phyloP scores from a whole-genome alignment of 2,797 vertebrate genomes.

The Danio aesculapii region DNA sequence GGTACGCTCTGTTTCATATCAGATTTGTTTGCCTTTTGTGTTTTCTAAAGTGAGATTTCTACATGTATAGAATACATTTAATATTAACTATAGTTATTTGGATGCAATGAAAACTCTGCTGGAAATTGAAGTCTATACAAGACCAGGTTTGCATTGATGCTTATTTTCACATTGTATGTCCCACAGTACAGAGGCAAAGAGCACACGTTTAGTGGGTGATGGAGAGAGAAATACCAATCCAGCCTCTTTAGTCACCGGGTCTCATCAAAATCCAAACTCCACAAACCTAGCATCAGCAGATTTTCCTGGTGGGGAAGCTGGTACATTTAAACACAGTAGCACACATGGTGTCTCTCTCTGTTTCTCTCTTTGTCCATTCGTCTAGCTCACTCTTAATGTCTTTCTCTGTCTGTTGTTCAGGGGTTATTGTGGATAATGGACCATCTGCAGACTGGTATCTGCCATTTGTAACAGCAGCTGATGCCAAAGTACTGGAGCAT shows the following conservation, averaged over 20 bases:
- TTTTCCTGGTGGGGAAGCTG: constrained; percentile 20
- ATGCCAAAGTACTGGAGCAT: constrained; percentile 88
- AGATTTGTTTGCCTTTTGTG: not conserved
- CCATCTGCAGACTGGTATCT: constrained; percentile 86
- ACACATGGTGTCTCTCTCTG: not conserved
- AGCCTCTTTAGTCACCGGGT: not conserved
- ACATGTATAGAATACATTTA: not conserved
- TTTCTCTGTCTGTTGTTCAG: constrained; percentile 64
- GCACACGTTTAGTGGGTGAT: not conserved
- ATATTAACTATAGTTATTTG: not conserved
- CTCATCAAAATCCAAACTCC: constrained; percentile 1
- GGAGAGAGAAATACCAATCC: not conserved
- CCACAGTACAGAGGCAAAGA: not conserved
- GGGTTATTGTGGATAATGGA: constrained; percentile 74
- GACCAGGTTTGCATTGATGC: not conserved
- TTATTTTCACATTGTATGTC: constrained; percentile 1
- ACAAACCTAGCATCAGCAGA: not conserved
- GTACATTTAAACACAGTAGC: not conserved
- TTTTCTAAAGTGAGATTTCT: not conserved
- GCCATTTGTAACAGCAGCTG: constrained; percentile 83
- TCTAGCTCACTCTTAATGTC: constrained; percentile 5
- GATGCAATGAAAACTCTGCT: not conserved
- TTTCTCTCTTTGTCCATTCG: not conserved
- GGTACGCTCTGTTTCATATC: constrained; percentile 8
- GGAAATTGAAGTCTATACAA: not conserved